Percentiles rank a stretch among this genome's conserved stretches.
phyloP scores from a whole-genome alignment of 2,888 invertebrate species.

The Brachynemurus nebulosus region DNA sequence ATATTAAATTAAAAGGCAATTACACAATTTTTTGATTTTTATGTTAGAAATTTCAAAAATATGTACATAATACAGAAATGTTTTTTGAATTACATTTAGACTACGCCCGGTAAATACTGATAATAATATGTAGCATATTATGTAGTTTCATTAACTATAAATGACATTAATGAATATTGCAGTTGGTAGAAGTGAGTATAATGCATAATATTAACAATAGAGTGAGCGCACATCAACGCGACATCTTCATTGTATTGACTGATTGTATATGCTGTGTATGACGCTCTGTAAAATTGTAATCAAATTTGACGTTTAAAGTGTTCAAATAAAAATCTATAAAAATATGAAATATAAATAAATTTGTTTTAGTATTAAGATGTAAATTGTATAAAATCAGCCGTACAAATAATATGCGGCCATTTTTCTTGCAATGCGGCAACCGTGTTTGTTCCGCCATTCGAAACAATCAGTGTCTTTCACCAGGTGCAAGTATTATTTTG shows the following conservation, averaged over 20 bases:
- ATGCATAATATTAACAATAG: constrained; percentile 38
- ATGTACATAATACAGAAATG: too few species aligned
- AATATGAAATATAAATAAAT: constrained; percentile 38
- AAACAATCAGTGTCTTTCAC: constrained; percentile 52
- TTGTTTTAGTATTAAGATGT: constrained; percentile 21
- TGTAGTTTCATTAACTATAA: too few species aligned
- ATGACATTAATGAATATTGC: not conserved
- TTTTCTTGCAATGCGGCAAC: constrained; percentile 59
- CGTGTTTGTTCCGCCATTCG: constrained; percentile 61
- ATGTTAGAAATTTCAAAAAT: too few species aligned
- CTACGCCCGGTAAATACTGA: too few species aligned
- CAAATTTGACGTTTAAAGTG: constrained; percentile 36
- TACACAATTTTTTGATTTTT: too few species aligned
- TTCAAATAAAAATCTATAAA: constrained; percentile 36
- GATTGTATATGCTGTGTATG: constrained; percentile 45
- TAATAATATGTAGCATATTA: too few species aligned
- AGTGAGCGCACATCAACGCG: constrained; percentile 47
- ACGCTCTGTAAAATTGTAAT: constrained; percentile 47
- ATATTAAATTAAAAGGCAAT: too few species aligned
- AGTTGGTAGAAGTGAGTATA: constrained; percentile 15
- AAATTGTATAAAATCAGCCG: constrained; percentile 22
- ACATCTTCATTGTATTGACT: constrained; percentile 62
- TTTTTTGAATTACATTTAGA: too few species aligned
- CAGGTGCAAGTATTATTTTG: constrained; percentile 38
- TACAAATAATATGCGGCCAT: constrained; percentile 46